phyloP scores from a whole-genome alignment of 2,113 vertebrate genomes.

The Engraulis encrasicolus region DNA sequence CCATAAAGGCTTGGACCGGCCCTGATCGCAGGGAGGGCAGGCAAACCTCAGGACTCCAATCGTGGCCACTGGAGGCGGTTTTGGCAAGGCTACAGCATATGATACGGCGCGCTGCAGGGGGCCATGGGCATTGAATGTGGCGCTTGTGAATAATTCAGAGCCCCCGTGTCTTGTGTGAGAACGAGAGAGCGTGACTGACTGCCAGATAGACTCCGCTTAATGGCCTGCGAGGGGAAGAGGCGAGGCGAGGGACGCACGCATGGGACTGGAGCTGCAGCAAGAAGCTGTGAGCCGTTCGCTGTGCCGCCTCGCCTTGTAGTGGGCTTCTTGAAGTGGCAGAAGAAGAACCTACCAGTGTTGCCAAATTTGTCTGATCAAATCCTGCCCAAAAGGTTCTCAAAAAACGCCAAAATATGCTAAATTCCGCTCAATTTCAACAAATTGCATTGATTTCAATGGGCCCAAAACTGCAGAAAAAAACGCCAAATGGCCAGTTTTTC shows the following conservation, averaged over 20 bases:
- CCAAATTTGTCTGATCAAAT: too few species aligned
- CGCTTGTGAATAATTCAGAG: conserved; percentile 4
- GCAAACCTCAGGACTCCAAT: conserved; percentile 40
- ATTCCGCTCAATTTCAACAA: too few species aligned
- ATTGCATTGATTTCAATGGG: too few species aligned
- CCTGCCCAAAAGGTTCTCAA: too few species aligned
- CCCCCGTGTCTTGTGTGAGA: conserved; percentile 3
- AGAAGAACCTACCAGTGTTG: neutral
- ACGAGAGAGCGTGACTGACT: conserved; percentile 12
- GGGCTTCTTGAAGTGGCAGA: too few species aligned
- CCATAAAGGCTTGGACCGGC: too few species aligned
- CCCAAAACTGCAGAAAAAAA: too few species aligned
- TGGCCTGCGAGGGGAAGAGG: neutral
- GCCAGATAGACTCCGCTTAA: neutral
- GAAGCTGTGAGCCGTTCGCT: too few species aligned
- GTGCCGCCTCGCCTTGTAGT: too few species aligned
- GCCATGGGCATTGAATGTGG: conserved; percentile 11
- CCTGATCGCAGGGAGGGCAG: too few species aligned
- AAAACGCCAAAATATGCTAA: too few species aligned
- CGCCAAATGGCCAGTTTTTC: too few species aligned
- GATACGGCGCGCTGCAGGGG: neutral
- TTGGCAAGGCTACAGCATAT: neutral
- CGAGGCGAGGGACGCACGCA: neutral
- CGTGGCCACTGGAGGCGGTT: neutral
- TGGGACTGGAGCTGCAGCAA: neutral